These are phyloP conservation scores for Meliscaeva auricollis DNA, from an alignment of 2,888 invertebrate species.

Conservation along the genomic window DNA sequence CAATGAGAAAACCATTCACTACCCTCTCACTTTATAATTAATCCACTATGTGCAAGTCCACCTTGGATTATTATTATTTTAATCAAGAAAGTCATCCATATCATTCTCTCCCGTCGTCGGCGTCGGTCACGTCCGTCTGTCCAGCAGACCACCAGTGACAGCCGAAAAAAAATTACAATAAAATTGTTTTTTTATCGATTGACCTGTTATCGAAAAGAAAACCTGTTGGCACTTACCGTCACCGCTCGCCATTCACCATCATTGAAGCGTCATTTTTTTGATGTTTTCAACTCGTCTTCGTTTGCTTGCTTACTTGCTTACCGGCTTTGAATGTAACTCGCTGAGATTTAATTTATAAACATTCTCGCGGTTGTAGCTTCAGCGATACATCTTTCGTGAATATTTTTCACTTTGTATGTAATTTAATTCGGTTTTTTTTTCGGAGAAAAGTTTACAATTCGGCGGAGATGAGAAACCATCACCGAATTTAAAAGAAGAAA, in stretches of 20 bases:
- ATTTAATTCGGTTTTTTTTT: neutral
- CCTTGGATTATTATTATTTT: slow-evolving; percentile 17
- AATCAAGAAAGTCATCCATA: slow-evolving; percentile 25
- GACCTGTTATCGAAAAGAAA: slow-evolving; percentile 24
- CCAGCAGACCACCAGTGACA: neutral
- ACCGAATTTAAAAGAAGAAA: neutral
- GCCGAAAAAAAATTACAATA: slow-evolving; percentile 27
- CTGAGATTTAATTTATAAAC: slow-evolving; percentile 39
- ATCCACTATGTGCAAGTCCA: neutral
- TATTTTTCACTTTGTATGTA: slow-evolving; percentile 4
- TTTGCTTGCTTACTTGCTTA: neutral
- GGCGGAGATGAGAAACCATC: slow-evolving; percentile 4
- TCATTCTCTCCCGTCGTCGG: neutral
- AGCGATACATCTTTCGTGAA: slow-evolving; percentile 6
- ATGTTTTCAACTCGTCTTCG: neutral
- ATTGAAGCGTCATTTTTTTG: slow-evolving; percentile 42
- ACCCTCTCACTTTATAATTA: slow-evolving; percentile 10
- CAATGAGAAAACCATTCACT: neutral
- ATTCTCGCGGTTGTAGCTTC: slow-evolving; percentile 23
- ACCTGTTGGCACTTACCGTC: slow-evolving; percentile 49
- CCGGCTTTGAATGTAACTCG: slow-evolving; percentile 49
- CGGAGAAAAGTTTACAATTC: slow-evolving; percentile 22
- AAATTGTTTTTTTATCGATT: slow-evolving; percentile 29
- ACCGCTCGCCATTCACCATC: slow-evolving; percentile 32
- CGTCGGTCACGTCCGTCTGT: neutral